Percentiles rank a stretch among this genome's conserved stretches.
Evolutionary conservation across 2,888 invertebrate genomes (phyloP).

Genomic region (Creontiades dilutus): DNA sequence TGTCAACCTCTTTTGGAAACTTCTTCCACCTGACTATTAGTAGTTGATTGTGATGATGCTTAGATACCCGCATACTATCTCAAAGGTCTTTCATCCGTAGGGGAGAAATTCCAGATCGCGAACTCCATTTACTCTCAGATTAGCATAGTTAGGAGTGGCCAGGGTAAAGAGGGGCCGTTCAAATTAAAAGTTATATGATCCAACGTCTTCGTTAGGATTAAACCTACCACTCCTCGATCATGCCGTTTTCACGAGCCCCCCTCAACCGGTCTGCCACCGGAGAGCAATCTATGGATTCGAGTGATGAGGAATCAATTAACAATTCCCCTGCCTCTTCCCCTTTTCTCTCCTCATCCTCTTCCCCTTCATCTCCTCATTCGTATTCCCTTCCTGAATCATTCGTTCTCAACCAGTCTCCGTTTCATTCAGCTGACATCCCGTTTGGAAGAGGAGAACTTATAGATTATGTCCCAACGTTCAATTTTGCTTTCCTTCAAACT

Average conservation of each 20-base stretch:
- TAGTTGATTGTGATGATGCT: too few relatives aligned
- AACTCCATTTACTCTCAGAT: background rate
- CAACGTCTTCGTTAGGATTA: slow-evolving; percentile 38
- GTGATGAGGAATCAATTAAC: slow-evolving; percentile 55
- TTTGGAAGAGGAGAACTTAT: too few relatives aligned
- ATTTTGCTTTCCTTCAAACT: too few relatives aligned
- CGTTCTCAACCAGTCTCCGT: too few relatives aligned
- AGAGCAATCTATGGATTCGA: slow-evolving; percentile 40
- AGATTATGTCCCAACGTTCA: too few relatives aligned
- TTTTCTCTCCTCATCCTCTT: background rate
- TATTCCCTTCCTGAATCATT: background rate
- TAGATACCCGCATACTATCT: background rate
- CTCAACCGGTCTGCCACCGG: background rate
- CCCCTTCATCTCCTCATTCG: background rate
- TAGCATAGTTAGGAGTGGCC: slow-evolving; percentile 15
- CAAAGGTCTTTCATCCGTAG: background rate
- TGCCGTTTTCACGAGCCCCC: slow-evolving; percentile 11
- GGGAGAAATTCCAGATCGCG: background rate
- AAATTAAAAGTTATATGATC: slow-evolving; percentile 48
- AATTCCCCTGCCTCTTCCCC: background rate
- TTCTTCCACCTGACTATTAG: too few relatives aligned
- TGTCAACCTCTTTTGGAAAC: too few relatives aligned
- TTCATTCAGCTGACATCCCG: too few relatives aligned
- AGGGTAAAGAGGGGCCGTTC: background rate
- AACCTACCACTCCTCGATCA: slow-evolving; percentile 30